phyloP scores from a whole-genome alignment of 1,140 invertebrate species.

The Sarcophaga bullata region DNA sequence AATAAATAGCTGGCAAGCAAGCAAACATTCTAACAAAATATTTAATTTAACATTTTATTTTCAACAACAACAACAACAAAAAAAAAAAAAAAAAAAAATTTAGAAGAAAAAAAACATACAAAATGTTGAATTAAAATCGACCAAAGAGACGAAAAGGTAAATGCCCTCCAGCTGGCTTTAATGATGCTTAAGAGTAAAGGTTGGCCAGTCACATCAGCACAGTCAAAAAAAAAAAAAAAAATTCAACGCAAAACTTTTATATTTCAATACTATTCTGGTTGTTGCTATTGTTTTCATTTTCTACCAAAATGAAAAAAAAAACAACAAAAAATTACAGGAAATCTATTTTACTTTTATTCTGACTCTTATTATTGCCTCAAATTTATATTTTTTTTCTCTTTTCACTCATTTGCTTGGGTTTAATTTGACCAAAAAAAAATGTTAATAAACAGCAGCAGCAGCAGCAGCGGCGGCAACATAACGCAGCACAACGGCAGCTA shows the following conservation, averaged over 20 bases:
- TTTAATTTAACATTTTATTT: no score
- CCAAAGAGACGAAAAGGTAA: neutral
- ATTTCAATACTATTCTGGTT: neutral
- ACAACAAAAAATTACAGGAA: neutral
- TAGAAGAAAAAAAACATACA: neutral
- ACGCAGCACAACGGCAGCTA: no score
- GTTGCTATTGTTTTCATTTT: neutral
- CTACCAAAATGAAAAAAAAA: neutral
- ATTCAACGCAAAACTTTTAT: neutral
- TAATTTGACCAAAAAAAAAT: neutral
- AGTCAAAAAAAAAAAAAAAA: neutral
- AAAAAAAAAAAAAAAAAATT: neutral
- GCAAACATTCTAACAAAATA: no score
- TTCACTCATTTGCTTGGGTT: no score
- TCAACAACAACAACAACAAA: no score
- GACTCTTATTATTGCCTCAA: neutral
- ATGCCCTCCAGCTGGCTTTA: constrained; percentile 19
- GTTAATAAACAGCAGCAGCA: no score
- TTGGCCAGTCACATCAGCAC: neutral
- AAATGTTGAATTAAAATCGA: neutral
- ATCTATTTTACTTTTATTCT: constrained; percentile 7
- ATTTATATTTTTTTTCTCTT: neutral
- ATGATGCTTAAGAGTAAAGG: constrained; percentile 16
- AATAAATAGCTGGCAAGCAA: neutral
- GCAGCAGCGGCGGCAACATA: neutral